phyloP scores from a whole-genome alignment of 2,888 invertebrate genomes.

The Pristionchus arcanus region DNA sequence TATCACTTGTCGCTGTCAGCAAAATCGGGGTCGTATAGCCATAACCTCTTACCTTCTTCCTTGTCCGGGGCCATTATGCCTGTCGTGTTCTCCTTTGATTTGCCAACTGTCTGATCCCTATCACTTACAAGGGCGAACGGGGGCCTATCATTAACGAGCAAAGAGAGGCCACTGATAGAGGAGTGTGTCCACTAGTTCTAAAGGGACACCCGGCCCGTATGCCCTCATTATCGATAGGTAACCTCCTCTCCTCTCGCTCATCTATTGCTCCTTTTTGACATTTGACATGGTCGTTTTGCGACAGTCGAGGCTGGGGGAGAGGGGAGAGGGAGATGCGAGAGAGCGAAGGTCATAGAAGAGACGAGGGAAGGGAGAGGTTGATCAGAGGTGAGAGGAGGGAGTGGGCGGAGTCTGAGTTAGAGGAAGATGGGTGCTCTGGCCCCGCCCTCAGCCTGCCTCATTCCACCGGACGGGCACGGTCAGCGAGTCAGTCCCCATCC shows the following conservation, averaged over 20 bases:
- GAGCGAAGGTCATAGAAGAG: slow-evolving; percentile 41
- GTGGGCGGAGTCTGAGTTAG: background rate
- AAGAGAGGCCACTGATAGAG: slow-evolving; percentile 18
- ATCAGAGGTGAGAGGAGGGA: slow-evolving; percentile 18
- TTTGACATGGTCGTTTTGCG: slow-evolving; percentile 43
- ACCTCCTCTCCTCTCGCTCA: slow-evolving; percentile 7
- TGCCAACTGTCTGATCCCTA: slow-evolving; percentile 37
- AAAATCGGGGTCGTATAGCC: slow-evolving; percentile 35
- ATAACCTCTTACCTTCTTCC: background rate
- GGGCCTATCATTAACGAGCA: slow-evolving; percentile 22
- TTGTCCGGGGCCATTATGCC: slow-evolving; percentile 42
- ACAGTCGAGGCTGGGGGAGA: background rate
- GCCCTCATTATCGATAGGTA: background rate
- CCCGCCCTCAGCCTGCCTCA: slow-evolving; percentile 1
- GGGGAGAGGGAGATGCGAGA: slow-evolving; percentile 13
- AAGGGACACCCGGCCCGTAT: background rate
- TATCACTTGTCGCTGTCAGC: slow-evolving; percentile 30
- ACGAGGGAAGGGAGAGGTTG: background rate
- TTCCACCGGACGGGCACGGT: slow-evolving; percentile 38
- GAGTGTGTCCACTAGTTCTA: background rate
- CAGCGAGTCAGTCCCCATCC: background rate
- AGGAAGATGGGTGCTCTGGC: background rate
- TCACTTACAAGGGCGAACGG: slow-evolving; percentile 8
- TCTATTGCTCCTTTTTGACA: slow-evolving; percentile 24
- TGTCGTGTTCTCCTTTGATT: slow-evolving; percentile 52